These are phyloP conservation scores for Pseudolycoriella hygida DNA, from an alignment of 2,888 invertebrate species.

Conservation along the genomic window DNA sequence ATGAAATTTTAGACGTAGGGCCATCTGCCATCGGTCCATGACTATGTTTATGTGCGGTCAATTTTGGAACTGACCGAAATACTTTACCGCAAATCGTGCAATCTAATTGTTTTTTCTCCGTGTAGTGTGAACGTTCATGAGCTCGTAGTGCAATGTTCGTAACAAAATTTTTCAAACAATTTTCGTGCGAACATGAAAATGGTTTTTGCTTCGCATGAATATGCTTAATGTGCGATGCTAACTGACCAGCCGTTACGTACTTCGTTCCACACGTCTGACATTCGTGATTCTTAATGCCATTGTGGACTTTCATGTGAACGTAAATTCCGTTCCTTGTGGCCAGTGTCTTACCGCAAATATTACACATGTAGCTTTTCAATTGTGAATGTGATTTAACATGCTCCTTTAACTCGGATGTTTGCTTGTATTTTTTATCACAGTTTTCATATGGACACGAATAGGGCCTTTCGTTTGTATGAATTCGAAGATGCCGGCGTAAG, in stretches of 20 bases:
- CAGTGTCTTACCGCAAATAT: slow-evolving; percentile 14
- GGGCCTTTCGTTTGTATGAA: slow-evolving; percentile 17
- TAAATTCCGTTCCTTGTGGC: slow-evolving; percentile 15
- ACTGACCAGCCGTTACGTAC: slow-evolving; percentile 14
- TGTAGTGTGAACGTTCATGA: slow-evolving; percentile 12
- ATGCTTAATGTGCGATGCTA: slow-evolving; percentile 13
- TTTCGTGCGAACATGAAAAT: slow-evolving; percentile 12
- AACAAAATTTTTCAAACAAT: slow-evolving; percentile 12
- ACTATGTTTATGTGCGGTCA: slow-evolving; percentile 12
- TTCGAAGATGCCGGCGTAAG: slow-evolving; percentile 16
- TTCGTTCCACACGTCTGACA: slow-evolving; percentile 13
- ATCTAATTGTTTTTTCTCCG: slow-evolving; percentile 11
- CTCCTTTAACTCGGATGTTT: slow-evolving; percentile 14
- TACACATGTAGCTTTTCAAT: slow-evolving; percentile 12
- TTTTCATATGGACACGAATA: slow-evolving; percentile 13
- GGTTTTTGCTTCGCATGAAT: slow-evolving; percentile 13
- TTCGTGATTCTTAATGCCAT: slow-evolving; percentile 13
- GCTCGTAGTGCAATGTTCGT: slow-evolving; percentile 12
- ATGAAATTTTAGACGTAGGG: no score
- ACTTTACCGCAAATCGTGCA: slow-evolving; percentile 12
- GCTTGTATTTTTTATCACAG: slow-evolving; percentile 17
- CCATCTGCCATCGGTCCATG: slow-evolving; percentile 5
- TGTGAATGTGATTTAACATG: slow-evolving; percentile 13
- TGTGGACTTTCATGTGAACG: slow-evolving; percentile 15
- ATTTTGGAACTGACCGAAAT: slow-evolving; percentile 11